Base-by-base conservation (phyloP, 2,113 vertebrate genomes). In the Eptesicus fuscus region DNA sequence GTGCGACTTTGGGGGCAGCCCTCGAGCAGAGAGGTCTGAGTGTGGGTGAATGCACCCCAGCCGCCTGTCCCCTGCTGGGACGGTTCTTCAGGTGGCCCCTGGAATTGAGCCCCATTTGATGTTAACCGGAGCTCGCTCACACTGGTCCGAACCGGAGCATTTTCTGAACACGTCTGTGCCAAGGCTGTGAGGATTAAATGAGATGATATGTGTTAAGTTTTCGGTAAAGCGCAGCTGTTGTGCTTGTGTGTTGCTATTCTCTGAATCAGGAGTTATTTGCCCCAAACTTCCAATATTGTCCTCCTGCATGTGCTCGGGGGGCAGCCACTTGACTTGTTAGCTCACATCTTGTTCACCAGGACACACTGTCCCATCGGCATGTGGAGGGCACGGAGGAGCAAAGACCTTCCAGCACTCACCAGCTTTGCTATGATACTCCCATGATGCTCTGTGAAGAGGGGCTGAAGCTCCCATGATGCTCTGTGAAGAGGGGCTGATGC, bases 21-120 rank as follows among this genome's bases (percentile, higher is more conserved):
- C 22, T 18, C n/a, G 7, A 1, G 51, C 2, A 12, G 49, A 30
- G n/a, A 35, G 13, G 4, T 5, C 2, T 5, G 59, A 37, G 25
- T 0, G 0, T 17, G 0, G 5, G 16, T 9, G 69, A 70, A 9
- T 37, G 65, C 2, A 2, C 35, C 9, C 16, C 1, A 7, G 69
- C n/a, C 2, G 37, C 53, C n/a, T 42, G 1, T 0, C 4, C 23
- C 14, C 12, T 20, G 10, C 2, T 5, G 73, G 13, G 37, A 17
- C 0, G 0, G 3, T 4, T 40, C 59, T 13, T 14, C 40, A 67
- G 88, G 77, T 14, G 10, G 30, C 17, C 17, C 12, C 30, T 69
- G 35, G 59, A 13, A 53, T 28, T 40, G 70, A 23, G 28, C 49
- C 53, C 40, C 12, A 0, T 37, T 5, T 25, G 56, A 23, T 23